Evolutionary conservation across 2,888 invertebrate species (phyloP).

Genomic region (Carpatolechia fugitivella): DNA sequence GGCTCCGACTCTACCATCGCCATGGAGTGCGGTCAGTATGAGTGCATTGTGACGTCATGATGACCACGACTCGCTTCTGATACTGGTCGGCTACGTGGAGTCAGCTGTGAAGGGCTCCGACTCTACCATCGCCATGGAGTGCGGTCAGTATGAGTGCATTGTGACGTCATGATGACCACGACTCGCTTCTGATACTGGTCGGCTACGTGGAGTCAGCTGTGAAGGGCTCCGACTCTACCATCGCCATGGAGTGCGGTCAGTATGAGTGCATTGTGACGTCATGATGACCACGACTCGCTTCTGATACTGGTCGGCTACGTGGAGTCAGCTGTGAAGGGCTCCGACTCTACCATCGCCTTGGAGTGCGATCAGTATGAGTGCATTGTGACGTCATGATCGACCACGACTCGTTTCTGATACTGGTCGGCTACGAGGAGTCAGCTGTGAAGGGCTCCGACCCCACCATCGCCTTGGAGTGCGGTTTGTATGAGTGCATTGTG

Average conservation of each 20-base stretch:
- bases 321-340: constrained; percentile 84
- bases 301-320: constrained; percentile 82
- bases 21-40: constrained; percentile 57
- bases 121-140: constrained; percentile 61
- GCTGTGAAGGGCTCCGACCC: constrained; percentile 80
- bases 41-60: too few relatives aligned
- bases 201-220: constrained; percentile 85
- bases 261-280: neutral
- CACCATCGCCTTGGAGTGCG: constrained; percentile 64
- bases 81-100: constrained; percentile 82
- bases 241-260: constrained; percentile 66
- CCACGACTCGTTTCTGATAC: constrained; percentile 88
- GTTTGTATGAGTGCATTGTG: constrained; percentile 31
- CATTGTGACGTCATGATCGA: too few relatives aligned
- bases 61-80: constrained; percentile 92
- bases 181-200: constrained; percentile 87
- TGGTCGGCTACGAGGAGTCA: constrained; percentile 83
- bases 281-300: constrained; percentile 93
- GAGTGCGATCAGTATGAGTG: constrained; percentile 50
- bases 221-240: constrained; percentile 59
- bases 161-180: too few relatives aligned
- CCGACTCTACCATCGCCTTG: constrained; percentile 59
- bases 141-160: constrained; percentile 39
- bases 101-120: constrained; percentile 83
- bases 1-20: constrained; percentile 61